A percentile compares a stretch with the other conserved stretches of the same genome.
phyloP scores from a whole-genome alignment of 1,140 invertebrate species.

The Micrasema longulum region DNA sequence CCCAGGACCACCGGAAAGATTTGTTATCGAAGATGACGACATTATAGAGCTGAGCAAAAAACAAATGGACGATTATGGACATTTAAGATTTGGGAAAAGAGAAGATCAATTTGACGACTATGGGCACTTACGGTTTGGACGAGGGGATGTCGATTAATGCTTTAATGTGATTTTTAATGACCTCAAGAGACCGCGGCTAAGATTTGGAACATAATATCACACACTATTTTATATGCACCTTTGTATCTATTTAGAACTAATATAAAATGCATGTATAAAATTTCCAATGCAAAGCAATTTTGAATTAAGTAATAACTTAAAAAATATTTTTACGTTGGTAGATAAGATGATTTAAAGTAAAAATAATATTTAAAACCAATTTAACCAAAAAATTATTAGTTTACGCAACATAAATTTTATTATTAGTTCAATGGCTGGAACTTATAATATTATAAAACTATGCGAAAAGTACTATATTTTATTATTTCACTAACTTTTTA shows the following conservation, averaged over 20 bases:
- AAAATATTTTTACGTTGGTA: too few species aligned
- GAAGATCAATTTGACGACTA: conserved; percentile 76
- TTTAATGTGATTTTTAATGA: conserved; percentile 6
- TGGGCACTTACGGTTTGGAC: conserved; percentile 77
- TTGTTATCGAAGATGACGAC: conserved; percentile 69
- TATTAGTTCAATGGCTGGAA: conserved; percentile 1
- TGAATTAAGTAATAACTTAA: too few species aligned
- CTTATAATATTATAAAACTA: background rate
- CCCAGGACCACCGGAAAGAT: conserved; percentile 54
- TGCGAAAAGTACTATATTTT: too few species aligned
- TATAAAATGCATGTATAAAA: too few species aligned
- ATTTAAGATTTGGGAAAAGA: conserved; percentile 71
- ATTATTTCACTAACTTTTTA: too few species aligned
- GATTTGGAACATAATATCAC: too few species aligned
- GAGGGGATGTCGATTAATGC: conserved; percentile 56
- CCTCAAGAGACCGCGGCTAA: background rate
- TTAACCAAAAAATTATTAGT: background rate
- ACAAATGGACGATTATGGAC: conserved; percentile 73
- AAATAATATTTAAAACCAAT: background rate
- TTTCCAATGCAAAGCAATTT: too few species aligned
- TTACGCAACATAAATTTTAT: conserved; percentile 4
- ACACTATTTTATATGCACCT: too few species aligned
- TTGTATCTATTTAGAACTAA: too few species aligned
- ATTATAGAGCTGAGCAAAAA: conserved; percentile 68
- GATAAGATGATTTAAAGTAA: too few species aligned